Evolutionary conservation across 2,888 invertebrate genomes (phyloP), one percentile per base, ranked within the genome.

Genomic region (Geotrupes spiniger): DNA sequence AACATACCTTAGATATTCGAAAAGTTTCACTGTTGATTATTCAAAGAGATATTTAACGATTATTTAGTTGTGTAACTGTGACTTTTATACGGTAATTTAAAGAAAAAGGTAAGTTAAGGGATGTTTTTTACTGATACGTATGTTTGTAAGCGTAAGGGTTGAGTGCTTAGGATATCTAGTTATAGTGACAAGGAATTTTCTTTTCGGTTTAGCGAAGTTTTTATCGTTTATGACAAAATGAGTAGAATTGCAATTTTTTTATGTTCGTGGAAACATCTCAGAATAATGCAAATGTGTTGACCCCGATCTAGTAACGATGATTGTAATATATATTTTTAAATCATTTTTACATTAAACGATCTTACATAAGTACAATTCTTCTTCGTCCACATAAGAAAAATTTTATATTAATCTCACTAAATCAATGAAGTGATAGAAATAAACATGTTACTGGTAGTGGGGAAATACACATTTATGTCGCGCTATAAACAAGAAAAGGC

Each of bases 81-180:
- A 39, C 29, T 46, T 46, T 46, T 46, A 37, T 46, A 46, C 25
- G 25, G 25, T 40, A 40, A 40, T 21, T 27, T 27, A 40, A 36
- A 42, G 11, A 27, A 29, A 36, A 40, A 42, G 38, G 44, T 49
- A 44, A 49, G 46, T 49, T 50, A 50, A 37, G 50, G 50, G 43
- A 46, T 45, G 50, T 50, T 50, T 50, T 50, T 42, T 50, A 42
- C 49, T 50, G 50, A 36, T 50, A 12, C 26, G 50, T 50, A 46
- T 50, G 50, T 38, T 50, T 36, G 36, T 50, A 46, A 29, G 11
- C 17, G 33, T 43, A 27, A 39, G 29, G 37, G 42, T 29, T 12
- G 37, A 41, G 36, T 42, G 28, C 10, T 29, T 29, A 29, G 29
- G 21, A 21, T 4, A 21, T 33, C 15, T 33, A 33, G 15, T 12